These are phyloP conservation scores for Aurelia aurita complex sp. Pacific DNA, from an alignment of 30 jellyfish, hydroid and myxozoan species.

Conservation along the genomic window DNA sequence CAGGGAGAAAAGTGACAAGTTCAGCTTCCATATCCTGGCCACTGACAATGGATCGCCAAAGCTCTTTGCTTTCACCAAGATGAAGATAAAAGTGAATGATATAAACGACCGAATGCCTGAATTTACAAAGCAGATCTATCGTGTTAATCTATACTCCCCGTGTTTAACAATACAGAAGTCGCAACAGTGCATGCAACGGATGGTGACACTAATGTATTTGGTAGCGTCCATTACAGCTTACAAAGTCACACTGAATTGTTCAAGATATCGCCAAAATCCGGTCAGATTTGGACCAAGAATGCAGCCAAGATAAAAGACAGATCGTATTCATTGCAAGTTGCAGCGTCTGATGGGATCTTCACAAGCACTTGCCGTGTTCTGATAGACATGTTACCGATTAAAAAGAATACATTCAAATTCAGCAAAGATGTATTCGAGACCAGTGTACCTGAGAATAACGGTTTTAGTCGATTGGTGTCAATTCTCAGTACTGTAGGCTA, in stretches of 20 bases:
- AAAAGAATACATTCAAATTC: constrained; percentile 53
- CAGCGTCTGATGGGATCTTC: constrained; percentile 90
- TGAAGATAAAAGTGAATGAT: constrained; percentile 57
- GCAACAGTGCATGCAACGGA: constrained; percentile 79
- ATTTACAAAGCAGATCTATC: constrained; percentile 54
- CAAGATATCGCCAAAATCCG: constrained; percentile 65
- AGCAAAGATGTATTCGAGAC: constrained; percentile 33
- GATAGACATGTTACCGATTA: constrained; percentile 29
- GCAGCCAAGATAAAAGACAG: constrained; percentile 34
- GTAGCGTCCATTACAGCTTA: constrained; percentile 61
- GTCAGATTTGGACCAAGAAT: constrained; percentile 52
- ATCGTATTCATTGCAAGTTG: constrained; percentile 37
- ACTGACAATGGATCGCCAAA: constrained; percentile 81
- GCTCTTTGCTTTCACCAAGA: constrained; percentile 69
- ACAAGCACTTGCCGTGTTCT: constrained; percentile 61
- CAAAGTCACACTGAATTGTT: constrained; percentile 46
- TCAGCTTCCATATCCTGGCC: constrained; percentile 70
- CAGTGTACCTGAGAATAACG: constrained; percentile 69
- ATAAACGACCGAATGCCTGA: constrained; percentile 92
- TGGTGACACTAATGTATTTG: constrained; percentile 73
- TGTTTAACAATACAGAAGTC: constrained; percentile 64
- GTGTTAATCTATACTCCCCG: constrained; percentile 69
- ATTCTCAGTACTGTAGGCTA: constrained; percentile 88
- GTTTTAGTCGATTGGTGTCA: constrained; percentile 5
- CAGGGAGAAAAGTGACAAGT: constrained; percentile 68